Evolutionary conservation across 1,140 invertebrate genomes (phyloP), one percentile per base, ranked within the genome.

Genomic region (Zaprionus lachaisei): DNA sequence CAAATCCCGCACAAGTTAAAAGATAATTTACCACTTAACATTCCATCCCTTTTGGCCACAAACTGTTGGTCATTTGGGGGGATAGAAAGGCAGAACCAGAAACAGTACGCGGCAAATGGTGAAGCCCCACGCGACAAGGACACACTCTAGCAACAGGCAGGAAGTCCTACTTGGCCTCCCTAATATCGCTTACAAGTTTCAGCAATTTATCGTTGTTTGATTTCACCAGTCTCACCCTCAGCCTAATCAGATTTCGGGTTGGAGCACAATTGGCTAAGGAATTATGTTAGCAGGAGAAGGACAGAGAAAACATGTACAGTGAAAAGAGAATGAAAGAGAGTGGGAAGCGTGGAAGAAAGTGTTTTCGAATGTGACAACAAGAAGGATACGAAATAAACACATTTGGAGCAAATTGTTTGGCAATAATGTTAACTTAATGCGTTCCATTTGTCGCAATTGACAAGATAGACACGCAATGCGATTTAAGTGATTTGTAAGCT

Each of bases 361-460:
- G 79, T 79, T 86, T 77, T 79, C 66, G 70, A 78, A 71, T 69
- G 62, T 77, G 74, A 74, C 72, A 75, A 85, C 79, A 86, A 83
- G 66, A 82, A 82, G 80, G 76, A 81, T 66, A 79, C 69, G 72
- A 89, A 90, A 90, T 90, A 89, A 90, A 90, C 81, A 91, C 86
- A 81, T 82, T 90, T 81, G 49, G 57, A 90, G 77, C 85, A 91
- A 90, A 90, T 90, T 90, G 86, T 90, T 90, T 90, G 85, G 86
- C 85, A 90, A 90, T 90, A 90, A 90, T 90, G 85, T 90, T 90
- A 91, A 91, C 82, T 81, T 91, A 90, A 90, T 90, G 86, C 71
- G 82, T 90, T 90, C 86, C 85, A 90, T 89, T 90, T 90, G 81
- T 89, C 85, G 84, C 85, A 84, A 86, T 84, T 73, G 74, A 79